phyloP scores from a whole-genome alignment of 1,140 invertebrate species.

The Plectrocnemia conspersa region DNA sequence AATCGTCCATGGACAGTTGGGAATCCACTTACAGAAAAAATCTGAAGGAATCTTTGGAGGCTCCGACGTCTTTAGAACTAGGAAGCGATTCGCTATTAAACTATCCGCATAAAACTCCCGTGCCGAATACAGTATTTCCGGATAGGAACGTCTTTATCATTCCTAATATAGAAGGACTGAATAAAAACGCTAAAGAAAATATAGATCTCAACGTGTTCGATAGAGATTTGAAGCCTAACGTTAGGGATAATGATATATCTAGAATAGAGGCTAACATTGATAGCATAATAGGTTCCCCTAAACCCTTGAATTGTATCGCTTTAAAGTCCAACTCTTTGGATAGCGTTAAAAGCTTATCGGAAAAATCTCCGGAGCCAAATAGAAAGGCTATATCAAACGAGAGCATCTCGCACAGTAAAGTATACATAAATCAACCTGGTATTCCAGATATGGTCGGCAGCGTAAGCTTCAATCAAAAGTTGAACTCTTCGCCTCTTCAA shows the following conservation, averaged over 20 bases:
- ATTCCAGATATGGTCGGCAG: conserved; percentile 30
- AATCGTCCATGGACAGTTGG: conserved; percentile 51
- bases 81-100: conserved; percentile 31
- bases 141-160: conserved; percentile 37
- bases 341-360: conserved; percentile 54
- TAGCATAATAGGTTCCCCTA: conserved; percentile 51
- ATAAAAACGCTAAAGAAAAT: conserved; percentile 21
- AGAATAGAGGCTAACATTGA: conserved; percentile 49
- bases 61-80: conserved; percentile 27
- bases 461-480: conserved; percentile 30
- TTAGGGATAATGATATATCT: conserved; percentile 32
- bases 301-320: conserved; percentile 48
- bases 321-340: conserved; percentile 54
- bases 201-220: conserved; percentile 8
- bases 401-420: conserved; percentile 43
- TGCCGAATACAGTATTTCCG: conserved; percentile 39
- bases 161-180: conserved; percentile 12
- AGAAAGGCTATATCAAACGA: conserved; percentile 50
- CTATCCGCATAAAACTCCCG: conserved; percentile 26
- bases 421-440: conserved; percentile 29
- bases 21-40: conserved; percentile 51
- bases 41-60: conserved; percentile 34
- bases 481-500: neutral
- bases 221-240: conserved; percentile 22
- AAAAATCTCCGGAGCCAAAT: conserved; percentile 41